Percentiles rank a stretch among this genome's conserved stretches.
Evolutionary conservation across 2,797 vertebrate genomes (phyloP).

Genomic region (Pyrocephalus nanus): DNA sequence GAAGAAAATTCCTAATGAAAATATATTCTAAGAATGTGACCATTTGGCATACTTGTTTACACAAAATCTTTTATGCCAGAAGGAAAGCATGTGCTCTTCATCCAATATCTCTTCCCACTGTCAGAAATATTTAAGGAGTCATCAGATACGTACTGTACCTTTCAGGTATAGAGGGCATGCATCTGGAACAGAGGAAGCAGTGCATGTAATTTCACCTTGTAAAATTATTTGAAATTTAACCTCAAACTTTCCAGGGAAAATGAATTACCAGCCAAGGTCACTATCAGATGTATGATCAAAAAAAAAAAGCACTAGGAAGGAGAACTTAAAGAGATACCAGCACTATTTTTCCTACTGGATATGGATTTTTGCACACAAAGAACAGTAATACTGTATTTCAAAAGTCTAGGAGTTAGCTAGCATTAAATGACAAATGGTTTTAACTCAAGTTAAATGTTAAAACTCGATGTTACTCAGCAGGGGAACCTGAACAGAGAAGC

Average conservation of each 20-base stretch:
- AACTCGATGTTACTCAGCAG: neutral
- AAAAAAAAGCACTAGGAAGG: neutral
- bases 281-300: neutral
- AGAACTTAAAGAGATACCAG: neutral
- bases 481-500: neutral
- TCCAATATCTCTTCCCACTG: neutral
- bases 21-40: neutral
- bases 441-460: neutral
- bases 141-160: slow-evolving; percentile 31
- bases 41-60: slow-evolving; percentile 32
- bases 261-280: neutral
- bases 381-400: neutral
- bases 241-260: slow-evolving; percentile 9
- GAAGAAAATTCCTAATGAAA: slow-evolving; percentile 5
- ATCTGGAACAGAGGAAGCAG: slow-evolving; percentile 58
- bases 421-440: neutral
- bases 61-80: slow-evolving; percentile 11
- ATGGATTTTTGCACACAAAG: neutral
- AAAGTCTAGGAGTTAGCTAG: neutral
- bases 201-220: slow-evolving; percentile 52
- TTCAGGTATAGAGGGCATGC: slow-evolving; percentile 42
- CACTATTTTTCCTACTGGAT: neutral
- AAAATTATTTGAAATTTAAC: slow-evolving; percentile 47
- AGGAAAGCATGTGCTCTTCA: slow-evolving; percentile 53
- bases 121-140: slow-evolving; percentile 54